Percentiles rank a stretch among this genome's conserved stretches.
Conservation (phyloP, 2,113 vertebrate species). For the Dicaeum eximium region DNA sequence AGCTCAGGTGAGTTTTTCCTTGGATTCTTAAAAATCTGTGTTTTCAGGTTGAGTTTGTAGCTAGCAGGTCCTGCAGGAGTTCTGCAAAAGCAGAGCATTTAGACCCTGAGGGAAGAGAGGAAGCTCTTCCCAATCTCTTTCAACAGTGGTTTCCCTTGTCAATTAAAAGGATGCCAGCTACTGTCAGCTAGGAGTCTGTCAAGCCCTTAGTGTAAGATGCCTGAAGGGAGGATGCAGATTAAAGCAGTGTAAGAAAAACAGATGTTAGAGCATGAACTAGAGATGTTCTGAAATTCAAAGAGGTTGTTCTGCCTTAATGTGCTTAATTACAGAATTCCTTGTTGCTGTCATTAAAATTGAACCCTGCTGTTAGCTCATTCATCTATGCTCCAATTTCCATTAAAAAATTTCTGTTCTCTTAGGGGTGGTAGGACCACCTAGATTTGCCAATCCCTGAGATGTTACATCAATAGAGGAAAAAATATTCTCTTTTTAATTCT, state of each 20-base stretch:
- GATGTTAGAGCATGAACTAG: slow-evolving; percentile 41
- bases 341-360: slow-evolving; percentile 62
- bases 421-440: slow-evolving; percentile 31
- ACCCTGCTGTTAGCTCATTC: slow-evolving; percentile 55
- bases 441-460: slow-evolving; percentile 3
- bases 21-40: not conserved
- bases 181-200: slow-evolving; percentile 23
- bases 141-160: slow-evolving; percentile 22
- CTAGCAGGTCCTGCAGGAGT: slow-evolving; percentile 4
- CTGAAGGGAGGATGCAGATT: slow-evolving; percentile 57
- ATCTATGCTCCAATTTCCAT: slow-evolving; percentile 45
- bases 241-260: slow-evolving; percentile 51
- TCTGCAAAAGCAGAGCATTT: slow-evolving; percentile 11
- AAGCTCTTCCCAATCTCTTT: slow-evolving; percentile 29
- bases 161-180: slow-evolving; percentile 50
- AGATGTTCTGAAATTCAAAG: slow-evolving; percentile 62
- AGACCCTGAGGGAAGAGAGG: slow-evolving; percentile 22
- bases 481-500: slow-evolving; percentile 13
- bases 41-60: not conserved
- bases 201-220: slow-evolving; percentile 37
- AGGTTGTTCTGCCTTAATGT: slow-evolving; percentile 58
- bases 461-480: slow-evolving; percentile 26
- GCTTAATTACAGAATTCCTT: slow-evolving; percentile 58
- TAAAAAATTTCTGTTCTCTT: slow-evolving; percentile 8
- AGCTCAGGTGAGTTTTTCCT: not conserved